A percentile compares a stretch with the other conserved stretches of the same genome.
Evolutionary conservation across 2,113 vertebrate species (phyloP).

Genomic region (Azemiops feae): DNA sequence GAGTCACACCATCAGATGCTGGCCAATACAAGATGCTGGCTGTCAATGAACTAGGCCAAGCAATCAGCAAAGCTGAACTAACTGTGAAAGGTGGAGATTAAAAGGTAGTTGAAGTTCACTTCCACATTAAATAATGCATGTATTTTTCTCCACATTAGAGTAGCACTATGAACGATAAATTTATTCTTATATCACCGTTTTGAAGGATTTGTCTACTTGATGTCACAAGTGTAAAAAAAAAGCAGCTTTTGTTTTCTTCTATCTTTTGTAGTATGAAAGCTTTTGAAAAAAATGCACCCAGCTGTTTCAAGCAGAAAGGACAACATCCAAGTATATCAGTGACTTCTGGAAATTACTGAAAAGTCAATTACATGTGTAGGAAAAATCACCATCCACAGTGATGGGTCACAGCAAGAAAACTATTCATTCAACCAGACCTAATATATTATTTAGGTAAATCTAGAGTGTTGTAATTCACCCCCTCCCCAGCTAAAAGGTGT

Average conservation of each 20-base stretch:
- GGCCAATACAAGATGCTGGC: conserved; percentile 79
- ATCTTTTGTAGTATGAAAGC: not conserved
- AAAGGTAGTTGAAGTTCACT: not conserved
- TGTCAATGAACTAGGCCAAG: conserved; percentile 74
- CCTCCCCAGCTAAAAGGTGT: not conserved
- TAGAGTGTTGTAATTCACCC: not conserved
- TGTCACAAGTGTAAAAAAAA: conserved; percentile 14
- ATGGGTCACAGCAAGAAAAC: not conserved
- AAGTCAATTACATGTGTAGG: not conserved
- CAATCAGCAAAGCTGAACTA: conserved; percentile 74
- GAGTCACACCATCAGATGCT: conserved; percentile 70
- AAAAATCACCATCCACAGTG: not conserved
- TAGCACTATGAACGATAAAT: not conserved
- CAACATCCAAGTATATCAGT: not conserved
- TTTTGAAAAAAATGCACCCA: not conserved
- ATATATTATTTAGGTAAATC: not conserved
- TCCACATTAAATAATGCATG: not conserved
- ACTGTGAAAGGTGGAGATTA: conserved; percentile 73
- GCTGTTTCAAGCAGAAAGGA: conserved; percentile 21
- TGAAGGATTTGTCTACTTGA: not conserved
- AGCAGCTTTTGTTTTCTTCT: not conserved
- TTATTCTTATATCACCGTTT: not conserved
- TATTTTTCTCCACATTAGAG: not conserved
- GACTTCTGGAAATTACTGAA: conserved; percentile 7
- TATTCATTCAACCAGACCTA: not conserved